phyloP scores from a whole-genome alignment of 2,113 vertebrate genomes.

The Stigmatopora nigra region DNA sequence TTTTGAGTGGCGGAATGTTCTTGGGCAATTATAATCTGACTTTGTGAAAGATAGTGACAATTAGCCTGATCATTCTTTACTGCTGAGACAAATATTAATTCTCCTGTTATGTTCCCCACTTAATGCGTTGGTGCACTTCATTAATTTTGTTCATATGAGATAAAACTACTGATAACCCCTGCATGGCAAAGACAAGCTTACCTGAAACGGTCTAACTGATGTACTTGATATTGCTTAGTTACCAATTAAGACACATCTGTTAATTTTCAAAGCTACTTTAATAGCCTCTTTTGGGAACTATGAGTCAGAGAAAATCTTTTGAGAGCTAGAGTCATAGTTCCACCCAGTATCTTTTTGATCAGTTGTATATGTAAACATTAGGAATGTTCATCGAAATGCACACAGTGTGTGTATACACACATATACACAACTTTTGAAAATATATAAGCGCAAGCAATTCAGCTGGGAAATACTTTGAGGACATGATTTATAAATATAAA shows the following conservation, averaged over 20 bases:
- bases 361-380: not conserved
- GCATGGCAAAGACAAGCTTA: conserved; percentile 7
- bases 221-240: conserved; percentile 19
- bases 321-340: conserved; percentile 13
- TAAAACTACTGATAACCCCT: conserved; percentile 1
- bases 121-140: not conserved
- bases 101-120: not conserved
- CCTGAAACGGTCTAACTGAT: conserved; percentile 12
- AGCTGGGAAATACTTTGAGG: not conserved
- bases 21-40: too few relatives aligned
- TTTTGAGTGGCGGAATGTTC: too few relatives aligned
- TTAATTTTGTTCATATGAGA: not conserved
- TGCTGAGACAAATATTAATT: not conserved
- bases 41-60: not conserved
- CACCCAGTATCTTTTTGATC: conserved; percentile 21
- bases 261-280: conserved; percentile 34
- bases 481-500: not conserved
- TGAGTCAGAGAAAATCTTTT: conserved; percentile 27
- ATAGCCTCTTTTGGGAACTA: conserved; percentile 18
- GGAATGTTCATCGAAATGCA: not conserved
- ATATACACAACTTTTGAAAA: not conserved
- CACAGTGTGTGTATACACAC: not conserved
- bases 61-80: not conserved
- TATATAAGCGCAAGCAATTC: not conserved
- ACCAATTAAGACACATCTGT: conserved; percentile 42